Base-by-base conservation (phyloP, 2,113 vertebrate genomes). In the Periophthalmus modestus region DNA sequence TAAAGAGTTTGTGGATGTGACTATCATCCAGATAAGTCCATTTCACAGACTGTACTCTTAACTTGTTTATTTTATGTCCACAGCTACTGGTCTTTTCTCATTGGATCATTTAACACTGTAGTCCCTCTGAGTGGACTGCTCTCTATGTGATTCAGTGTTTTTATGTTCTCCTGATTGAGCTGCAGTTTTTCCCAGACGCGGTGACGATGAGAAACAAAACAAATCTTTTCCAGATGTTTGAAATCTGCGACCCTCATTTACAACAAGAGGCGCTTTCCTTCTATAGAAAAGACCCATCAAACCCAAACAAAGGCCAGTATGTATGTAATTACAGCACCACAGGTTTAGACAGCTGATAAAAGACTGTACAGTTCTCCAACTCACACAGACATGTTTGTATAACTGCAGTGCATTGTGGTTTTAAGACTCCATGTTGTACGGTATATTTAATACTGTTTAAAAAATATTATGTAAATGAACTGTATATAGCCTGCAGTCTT, bases 181-280 rank as follows among this genome's bases (percentile, higher is more conserved):
- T 69, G 88, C 82, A 81, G 72, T 36, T 80, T 59, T 82, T 90
- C 83, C 78, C 74, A 85, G 87, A 67, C 63, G 12, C 79, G 70
- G 65, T 82, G 75, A 85, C 70, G 81, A 85, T 89, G 85, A 89
- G 87, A 89, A 92, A 85, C 82, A 79, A 61, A 48, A 15, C 69
- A 84, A 92, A 92, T 88, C 77, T 69, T 61, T 89, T 88, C 90
- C 90, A 92, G 89, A 92, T 92, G 90, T 89, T 87, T 61, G 71
- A 34, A 39, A 62, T 80, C 77, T 73, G 68, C 66, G 75, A 77
- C 66, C 33, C 77, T 75, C 68, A 79, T 81, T 89, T 84, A 82
- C 80, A 70, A 74, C 71, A 80, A 36, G 7, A 61, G 9, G 18
- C 59, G 73, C 79, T 82, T 80, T 83, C 68, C 77, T 71, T 67